Conservation (phyloP, 2,888 invertebrate genomes). For the Uropetala carovei region DNA sequence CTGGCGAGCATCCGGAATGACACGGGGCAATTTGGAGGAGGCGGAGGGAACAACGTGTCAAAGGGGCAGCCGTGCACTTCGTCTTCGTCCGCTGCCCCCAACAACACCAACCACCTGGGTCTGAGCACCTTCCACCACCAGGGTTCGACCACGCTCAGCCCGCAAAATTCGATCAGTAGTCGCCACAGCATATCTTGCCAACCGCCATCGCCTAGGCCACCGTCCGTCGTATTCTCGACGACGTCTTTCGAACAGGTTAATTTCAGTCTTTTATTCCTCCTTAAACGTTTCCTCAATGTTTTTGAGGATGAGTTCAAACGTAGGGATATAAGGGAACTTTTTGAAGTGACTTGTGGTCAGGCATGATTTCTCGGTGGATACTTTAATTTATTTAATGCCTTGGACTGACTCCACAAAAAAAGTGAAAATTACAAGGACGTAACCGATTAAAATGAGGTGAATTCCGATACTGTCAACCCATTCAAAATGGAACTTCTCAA, state of each 20-base stretch:
- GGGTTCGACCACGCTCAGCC: slow-evolving; percentile 77
- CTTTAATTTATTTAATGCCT: no score
- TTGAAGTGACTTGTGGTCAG: no score
- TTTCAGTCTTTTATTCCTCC: neutral
- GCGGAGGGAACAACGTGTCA: neutral
- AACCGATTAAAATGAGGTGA: no score
- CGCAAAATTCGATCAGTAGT: slow-evolving; percentile 84
- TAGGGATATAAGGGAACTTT: no score
- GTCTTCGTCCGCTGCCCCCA: slow-evolving; percentile 45
- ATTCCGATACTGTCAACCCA: no score
- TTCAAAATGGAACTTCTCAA: no score
- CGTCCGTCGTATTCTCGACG: slow-evolving; percentile 47
- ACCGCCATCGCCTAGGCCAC: slow-evolving; percentile 9
- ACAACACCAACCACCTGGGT: slow-evolving; percentile 55
- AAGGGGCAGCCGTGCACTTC: slow-evolving; percentile 8
- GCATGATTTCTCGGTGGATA: no score
- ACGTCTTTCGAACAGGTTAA: slow-evolving; percentile 44
- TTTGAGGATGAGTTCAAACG: no score
- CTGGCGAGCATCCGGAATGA: slow-evolving; percentile 82
- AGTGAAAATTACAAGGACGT: no score
- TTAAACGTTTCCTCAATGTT: neutral
- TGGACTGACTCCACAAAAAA: no score
- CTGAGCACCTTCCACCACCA: slow-evolving; percentile 60
- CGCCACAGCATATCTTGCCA: slow-evolving; percentile 71
- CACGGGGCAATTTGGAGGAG: slow-evolving; percentile 74